phyloP scores from a whole-genome alignment of 2,113 vertebrate genomes.

The Solea senegalensis region DNA sequence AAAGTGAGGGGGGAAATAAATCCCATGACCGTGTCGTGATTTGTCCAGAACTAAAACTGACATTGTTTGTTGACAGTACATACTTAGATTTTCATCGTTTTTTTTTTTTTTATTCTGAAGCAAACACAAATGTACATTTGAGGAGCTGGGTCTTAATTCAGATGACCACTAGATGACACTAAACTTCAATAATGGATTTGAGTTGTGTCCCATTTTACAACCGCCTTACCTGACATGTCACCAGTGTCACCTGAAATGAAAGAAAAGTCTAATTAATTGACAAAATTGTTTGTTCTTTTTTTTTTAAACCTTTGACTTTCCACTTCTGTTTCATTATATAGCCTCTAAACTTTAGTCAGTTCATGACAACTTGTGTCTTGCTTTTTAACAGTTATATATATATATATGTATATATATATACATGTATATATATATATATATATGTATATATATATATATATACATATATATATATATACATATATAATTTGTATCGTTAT shows the following conservation, averaged over 20 bases:
- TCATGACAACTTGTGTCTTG: no score
- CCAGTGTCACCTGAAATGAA: constrained; percentile 91
- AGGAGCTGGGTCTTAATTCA: not conserved
- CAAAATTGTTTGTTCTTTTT: not conserved
- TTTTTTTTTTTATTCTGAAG: not conserved
- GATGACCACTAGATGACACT: constrained; percentile 67
- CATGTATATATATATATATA: not conserved
- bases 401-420: no score
- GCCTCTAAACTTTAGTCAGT: no score
- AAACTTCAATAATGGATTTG: constrained; percentile 23
- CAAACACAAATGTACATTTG: not conserved
- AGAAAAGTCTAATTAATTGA: constrained; percentile 15
- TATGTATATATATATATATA: no score
- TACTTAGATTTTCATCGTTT: not conserved
- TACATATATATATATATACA: no score
- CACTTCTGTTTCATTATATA: not conserved
- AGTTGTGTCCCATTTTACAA: not conserved
- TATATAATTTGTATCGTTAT: no score
- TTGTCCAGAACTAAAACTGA: not conserved
- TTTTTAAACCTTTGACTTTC: not conserved
- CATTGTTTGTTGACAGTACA: not conserved
- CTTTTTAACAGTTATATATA: no score
- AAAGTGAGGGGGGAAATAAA: not conserved
- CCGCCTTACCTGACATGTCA: constrained; percentile 95
- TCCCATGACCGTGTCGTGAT: not conserved